phyloP scores from a whole-genome alignment of 1,140 invertebrate genomes.

The Zaprionus tsacasi region DNA sequence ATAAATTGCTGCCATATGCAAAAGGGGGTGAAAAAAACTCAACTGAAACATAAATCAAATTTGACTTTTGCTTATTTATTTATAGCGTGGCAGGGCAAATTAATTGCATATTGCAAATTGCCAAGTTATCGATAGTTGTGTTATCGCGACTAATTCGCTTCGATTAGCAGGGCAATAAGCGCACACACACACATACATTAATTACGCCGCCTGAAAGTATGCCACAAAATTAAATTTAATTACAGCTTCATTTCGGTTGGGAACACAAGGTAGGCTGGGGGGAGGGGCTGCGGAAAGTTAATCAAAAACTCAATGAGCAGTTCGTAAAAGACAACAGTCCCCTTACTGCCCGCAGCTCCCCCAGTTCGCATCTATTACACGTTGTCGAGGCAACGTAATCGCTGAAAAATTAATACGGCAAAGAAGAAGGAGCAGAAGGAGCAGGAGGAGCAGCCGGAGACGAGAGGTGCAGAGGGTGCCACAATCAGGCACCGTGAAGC shows the following conservation, averaged over 20 bases:
- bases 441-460: background rate
- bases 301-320: slow-evolving; percentile 81
- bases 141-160: slow-evolving; percentile 46
- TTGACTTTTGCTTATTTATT: slow-evolving; percentile 21
- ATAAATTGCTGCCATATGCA: slow-evolving; percentile 60
- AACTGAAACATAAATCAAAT: background rate
- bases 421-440: slow-evolving; percentile 20
- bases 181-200: slow-evolving; percentile 21
- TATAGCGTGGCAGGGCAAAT: slow-evolving; percentile 32
- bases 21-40: slow-evolving; percentile 1
- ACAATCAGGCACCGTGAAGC: slow-evolving; percentile 24
- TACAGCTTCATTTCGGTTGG: slow-evolving; percentile 71
- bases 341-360: slow-evolving; percentile 2
- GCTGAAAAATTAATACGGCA: slow-evolving; percentile 78
- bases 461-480: background rate
- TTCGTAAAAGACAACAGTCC: slow-evolving; percentile 64
- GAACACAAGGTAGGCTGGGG: background rate
- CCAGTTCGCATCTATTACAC: slow-evolving; percentile 67
- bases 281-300: slow-evolving; percentile 58
- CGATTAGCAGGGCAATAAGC: slow-evolving; percentile 65
- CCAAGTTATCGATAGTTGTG: slow-evolving; percentile 16
- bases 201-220: slow-evolving; percentile 56
- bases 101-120: slow-evolving; percentile 58
- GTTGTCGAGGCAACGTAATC: slow-evolving; percentile 78
- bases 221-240: slow-evolving; percentile 82